Evolutionary conservation across 2,797 vertebrate species (phyloP).

Genomic region (Chanos chanos): DNA sequence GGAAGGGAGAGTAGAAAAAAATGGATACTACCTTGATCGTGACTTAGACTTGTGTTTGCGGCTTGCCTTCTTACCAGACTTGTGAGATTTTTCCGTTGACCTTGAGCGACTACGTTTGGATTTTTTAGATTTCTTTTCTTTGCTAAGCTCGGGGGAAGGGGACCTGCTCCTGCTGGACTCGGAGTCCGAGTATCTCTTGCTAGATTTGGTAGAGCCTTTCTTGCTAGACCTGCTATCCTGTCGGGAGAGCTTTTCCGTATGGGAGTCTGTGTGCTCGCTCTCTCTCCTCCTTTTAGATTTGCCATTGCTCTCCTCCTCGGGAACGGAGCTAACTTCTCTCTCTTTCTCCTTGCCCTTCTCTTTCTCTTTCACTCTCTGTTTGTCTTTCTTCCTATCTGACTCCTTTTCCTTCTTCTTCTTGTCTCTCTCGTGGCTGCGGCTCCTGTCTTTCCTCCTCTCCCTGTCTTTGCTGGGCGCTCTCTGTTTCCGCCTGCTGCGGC

Average conservation of each 20-base stretch:
- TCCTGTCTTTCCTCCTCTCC: constrained; percentile 84
- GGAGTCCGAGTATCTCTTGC: constrained; percentile 87
- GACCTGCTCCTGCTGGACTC: constrained; percentile 93
- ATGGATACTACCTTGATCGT: constrained; percentile 99
- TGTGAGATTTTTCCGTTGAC: constrained; percentile 98
- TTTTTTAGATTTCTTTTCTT: constrained; percentile 98
- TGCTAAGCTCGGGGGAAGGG: constrained; percentile 89
- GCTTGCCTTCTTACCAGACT: constrained; percentile 99
- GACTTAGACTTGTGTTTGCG: constrained; percentile 99
- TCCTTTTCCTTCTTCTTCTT: constrained; percentile 54
- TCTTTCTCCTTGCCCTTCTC: constrained; percentile 78
- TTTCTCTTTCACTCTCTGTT: constrained; percentile 59
- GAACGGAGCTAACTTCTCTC: constrained; percentile 64
- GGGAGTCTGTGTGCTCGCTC: constrained; percentile 79
- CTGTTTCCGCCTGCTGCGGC: constrained; percentile 87
- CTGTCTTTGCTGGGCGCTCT: constrained; percentile 87
- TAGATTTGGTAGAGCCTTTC: constrained; percentile 86
- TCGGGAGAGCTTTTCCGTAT: constrained; percentile 79
- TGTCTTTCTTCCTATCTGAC: constrained; percentile 58
- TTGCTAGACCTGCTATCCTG: constrained; percentile 81
- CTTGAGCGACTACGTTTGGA: constrained; percentile 96
- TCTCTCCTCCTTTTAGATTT: constrained; percentile 71
- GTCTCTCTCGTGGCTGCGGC: constrained; percentile 59
- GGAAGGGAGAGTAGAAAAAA: constrained; percentile 74
- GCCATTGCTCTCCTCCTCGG: constrained; percentile 75